Evolutionary conservation across 2,113 vertebrate genomes (phyloP).

Genomic region (Brachionichthys hirsutus): DNA sequence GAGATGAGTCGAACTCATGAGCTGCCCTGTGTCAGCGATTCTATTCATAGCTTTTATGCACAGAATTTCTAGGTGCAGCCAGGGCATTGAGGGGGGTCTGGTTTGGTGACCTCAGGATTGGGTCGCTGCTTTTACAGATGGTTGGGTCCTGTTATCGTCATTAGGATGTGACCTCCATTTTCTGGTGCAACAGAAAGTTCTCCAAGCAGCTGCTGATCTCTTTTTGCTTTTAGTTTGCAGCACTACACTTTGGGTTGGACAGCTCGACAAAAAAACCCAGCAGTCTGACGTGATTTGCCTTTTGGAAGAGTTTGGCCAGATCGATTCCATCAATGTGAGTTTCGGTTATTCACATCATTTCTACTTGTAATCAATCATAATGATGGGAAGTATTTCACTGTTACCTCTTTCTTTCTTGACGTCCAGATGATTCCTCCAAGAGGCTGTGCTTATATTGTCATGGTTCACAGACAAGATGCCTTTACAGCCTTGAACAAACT

Average conservation of each 20-base stretch:
- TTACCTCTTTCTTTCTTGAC: neutral
- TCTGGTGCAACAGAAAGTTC: neutral
- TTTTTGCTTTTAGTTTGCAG: slow-evolving; percentile 86
- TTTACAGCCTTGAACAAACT: slow-evolving; percentile 91
- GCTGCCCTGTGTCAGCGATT: too few species aligned
- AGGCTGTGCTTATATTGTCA: slow-evolving; percentile 96
- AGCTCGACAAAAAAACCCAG: slow-evolving; percentile 95
- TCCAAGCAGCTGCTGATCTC: neutral
- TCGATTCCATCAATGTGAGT: slow-evolving; percentile 97
- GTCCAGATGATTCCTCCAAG: slow-evolving; percentile 95
- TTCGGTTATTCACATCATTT: neutral
- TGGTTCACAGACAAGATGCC: slow-evolving; percentile 96
- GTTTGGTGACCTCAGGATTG: too few species aligned
- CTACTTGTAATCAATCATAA: neutral
- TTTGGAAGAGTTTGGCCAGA: slow-evolving; percentile 95
- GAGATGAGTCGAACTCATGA: too few species aligned
- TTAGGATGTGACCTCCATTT: too few species aligned
- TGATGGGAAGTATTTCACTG: neutral
- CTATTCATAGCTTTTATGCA: too few species aligned
- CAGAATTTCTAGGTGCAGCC: too few species aligned
- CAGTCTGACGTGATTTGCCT: slow-evolving; percentile 92
- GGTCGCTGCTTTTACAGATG: too few species aligned
- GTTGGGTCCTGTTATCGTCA: too few species aligned
- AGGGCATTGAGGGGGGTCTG: too few species aligned
- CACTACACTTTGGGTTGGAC: slow-evolving; percentile 97